phyloP scores from a whole-genome alignment of 2,113 vertebrate species.

The Todiramphus chloris region DNA sequence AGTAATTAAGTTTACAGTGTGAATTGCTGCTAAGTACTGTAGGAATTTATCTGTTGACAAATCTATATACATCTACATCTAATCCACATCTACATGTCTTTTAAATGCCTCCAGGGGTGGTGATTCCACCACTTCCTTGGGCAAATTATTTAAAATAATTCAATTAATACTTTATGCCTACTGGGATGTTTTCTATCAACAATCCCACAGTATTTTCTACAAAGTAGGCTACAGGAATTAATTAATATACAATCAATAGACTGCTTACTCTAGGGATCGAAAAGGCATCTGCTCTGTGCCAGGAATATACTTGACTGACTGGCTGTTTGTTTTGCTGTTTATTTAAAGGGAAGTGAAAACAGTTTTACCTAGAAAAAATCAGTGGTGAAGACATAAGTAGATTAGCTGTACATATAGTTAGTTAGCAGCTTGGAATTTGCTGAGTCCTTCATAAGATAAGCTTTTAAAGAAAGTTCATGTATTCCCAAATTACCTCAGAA shows the following conservation, averaged over 20 bases:
- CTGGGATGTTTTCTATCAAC: not conserved
- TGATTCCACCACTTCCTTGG: not conserved
- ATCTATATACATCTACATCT: too few species aligned
- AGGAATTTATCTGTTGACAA: not conserved
- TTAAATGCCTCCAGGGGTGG: not conserved
- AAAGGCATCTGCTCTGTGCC: not conserved
- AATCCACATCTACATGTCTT: not conserved
- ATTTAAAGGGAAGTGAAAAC: not conserved
- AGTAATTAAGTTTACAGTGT: not conserved
- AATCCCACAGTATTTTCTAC: not conserved
- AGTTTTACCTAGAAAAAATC: not conserved
- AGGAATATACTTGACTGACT: not conserved
- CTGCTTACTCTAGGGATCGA: not conserved
- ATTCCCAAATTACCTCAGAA: not conserved
- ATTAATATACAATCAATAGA: conserved; percentile 20
- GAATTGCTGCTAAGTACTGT: not conserved
- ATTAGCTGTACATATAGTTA: not conserved
- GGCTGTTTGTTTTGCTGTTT: not conserved
- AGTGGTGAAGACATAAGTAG: not conserved
- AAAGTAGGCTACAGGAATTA: conserved; percentile 9
- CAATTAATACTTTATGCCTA: not conserved
- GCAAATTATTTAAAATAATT: not conserved
- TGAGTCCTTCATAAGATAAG: not conserved
- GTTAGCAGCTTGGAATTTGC: not conserved
- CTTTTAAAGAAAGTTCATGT: not conserved